These are phyloP conservation scores for Lasioglossum vierecki DNA, from an alignment of 2,888 invertebrate species.

Conservation along the genomic window DNA sequence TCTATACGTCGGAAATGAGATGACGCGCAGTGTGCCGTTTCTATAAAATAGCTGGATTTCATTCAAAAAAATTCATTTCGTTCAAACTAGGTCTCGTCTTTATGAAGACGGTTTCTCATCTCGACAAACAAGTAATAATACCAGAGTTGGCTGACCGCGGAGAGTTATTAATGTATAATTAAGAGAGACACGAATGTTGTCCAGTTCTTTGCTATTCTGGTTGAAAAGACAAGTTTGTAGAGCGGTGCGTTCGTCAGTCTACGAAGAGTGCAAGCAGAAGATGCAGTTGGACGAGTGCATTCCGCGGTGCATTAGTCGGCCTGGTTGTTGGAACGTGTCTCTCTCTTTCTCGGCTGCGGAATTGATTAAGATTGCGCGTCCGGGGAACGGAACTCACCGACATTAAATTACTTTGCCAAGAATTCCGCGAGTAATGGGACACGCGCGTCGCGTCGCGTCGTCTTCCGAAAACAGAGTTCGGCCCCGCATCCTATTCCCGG, in stretches of 20 bases:
- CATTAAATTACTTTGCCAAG: conserved; percentile 59
- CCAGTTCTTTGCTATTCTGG: not conserved
- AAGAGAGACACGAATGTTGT: not conserved
- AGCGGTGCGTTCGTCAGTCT: not conserved
- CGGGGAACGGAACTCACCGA: conserved; percentile 5
- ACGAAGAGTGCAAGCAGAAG: not conserved
- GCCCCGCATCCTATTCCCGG: not conserved
- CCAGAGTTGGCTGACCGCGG: too few species aligned
- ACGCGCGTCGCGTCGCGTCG: not conserved
- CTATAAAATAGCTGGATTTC: not conserved
- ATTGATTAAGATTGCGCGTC: conserved; percentile 57
- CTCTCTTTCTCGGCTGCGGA: conserved; percentile 11
- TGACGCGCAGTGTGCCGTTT: not conserved
- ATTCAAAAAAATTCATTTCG: not conserved
- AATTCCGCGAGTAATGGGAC: conserved; percentile 51
- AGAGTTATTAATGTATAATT: not conserved
- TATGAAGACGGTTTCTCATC: not conserved
- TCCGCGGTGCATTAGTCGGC: not conserved
- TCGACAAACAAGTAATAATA: not conserved
- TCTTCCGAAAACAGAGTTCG: conserved; percentile 43
- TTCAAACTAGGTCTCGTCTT: not conserved
- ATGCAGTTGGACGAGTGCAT: not conserved
- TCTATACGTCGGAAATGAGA: conserved; percentile 25
- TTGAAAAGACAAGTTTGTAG: too few species aligned
- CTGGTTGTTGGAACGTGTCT: conserved; percentile 20